These are phyloP conservation scores for Oophaga pumilio DNA, from an alignment of 2,113 vertebrate genomes.

Conservation along the genomic window DNA sequence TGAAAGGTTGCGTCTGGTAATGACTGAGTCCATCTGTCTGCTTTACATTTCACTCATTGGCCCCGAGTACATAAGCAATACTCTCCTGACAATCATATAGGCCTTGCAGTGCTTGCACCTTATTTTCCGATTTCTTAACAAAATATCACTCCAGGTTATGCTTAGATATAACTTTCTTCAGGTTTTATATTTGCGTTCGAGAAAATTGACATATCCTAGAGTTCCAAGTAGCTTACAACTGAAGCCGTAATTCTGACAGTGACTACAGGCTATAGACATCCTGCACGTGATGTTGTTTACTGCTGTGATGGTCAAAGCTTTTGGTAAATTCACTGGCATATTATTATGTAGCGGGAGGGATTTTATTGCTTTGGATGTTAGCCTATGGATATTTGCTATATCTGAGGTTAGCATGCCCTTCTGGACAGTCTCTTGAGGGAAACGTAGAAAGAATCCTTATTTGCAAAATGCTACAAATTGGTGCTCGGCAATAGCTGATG, in stretches of 20 bases:
- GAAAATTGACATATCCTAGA: conserved; percentile 23
- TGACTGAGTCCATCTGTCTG: not conserved
- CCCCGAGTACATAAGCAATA: not conserved
- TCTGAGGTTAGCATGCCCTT: conserved; percentile 65
- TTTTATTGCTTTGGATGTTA: conserved; percentile 66
- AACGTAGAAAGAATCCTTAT: conserved; percentile 63
- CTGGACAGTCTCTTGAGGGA: conserved; percentile 65
- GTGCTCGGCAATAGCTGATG: conserved; percentile 67
- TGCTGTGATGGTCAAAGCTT: conserved; percentile 59
- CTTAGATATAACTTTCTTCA: not conserved
- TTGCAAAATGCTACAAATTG: conserved; percentile 73
- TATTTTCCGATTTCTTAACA: not conserved
- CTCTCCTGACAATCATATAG: not conserved
- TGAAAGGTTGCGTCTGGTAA: not conserved
- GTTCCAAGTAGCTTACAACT: conserved; percentile 6
- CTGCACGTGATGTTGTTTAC: conserved; percentile 60
- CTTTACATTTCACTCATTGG: not conserved
- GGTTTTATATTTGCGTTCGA: not conserved
- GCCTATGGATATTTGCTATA: conserved; percentile 67
- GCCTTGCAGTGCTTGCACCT: not conserved
- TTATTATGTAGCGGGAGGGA: conserved; percentile 61
- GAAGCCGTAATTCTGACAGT: conserved; percentile 21
- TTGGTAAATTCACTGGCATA: conserved; percentile 52
- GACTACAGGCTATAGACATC: conserved; percentile 66
- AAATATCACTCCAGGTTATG: not conserved